These are phyloP conservation scores for Saccostrea cuccullata DNA, from an alignment of 1,140 invertebrate species.

Conservation along the genomic window DNA sequence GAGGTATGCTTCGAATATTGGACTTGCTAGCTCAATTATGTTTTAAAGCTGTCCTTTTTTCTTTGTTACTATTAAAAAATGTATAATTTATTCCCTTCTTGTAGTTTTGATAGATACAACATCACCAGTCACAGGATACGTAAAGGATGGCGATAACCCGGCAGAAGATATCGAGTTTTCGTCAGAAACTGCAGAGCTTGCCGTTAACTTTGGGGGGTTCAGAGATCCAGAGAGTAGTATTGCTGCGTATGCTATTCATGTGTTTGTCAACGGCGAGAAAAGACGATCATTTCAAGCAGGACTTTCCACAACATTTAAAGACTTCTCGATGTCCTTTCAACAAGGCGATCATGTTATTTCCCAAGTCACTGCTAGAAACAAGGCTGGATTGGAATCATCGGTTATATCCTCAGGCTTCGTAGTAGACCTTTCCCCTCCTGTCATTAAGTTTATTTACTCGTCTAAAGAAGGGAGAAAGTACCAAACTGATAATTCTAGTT, in stretches of 20 bases:
- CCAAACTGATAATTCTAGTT: conserved; percentile 38
- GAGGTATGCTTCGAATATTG: conserved; percentile 52
- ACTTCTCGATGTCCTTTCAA: conserved; percentile 56
- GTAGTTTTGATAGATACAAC: conserved; percentile 63
- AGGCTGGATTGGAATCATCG: conserved; percentile 43
- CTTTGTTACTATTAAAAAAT: not conserved
- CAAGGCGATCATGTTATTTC: conserved; percentile 53
- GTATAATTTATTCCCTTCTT: not conserved
- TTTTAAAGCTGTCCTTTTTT: not conserved
- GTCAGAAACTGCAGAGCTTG: conserved; percentile 55
- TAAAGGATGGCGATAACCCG: conserved; percentile 51
- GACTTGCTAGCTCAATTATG: not conserved
- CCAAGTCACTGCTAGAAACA: conserved; percentile 54
- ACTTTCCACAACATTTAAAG: conserved; percentile 44
- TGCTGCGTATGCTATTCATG: conserved; percentile 47
- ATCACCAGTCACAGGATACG: conserved; percentile 52
- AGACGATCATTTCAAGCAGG: conserved; percentile 41
- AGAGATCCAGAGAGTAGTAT: conserved; percentile 62
- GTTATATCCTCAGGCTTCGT: conserved; percentile 55
- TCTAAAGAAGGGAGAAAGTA: conserved; percentile 39
- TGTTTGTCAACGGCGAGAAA: conserved; percentile 56
- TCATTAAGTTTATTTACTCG: conserved; percentile 46
- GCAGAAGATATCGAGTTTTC: conserved; percentile 57
- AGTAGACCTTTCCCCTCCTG: conserved; percentile 61
- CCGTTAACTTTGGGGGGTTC: conserved; percentile 55